Conservation (phyloP, 2,888 invertebrate genomes). For the Gerosis bhagava region DNA sequence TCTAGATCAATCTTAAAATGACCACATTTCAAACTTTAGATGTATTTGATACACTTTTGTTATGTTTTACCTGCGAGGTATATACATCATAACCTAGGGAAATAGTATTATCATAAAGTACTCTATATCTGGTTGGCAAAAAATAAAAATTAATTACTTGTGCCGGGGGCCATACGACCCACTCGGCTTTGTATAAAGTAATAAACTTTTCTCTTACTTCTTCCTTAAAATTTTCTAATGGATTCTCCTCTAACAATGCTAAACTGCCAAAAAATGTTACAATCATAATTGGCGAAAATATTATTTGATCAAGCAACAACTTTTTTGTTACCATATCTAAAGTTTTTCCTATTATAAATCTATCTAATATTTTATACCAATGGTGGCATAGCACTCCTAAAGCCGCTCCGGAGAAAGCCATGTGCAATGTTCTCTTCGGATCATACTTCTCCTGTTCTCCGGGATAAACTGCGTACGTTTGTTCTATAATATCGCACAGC, state of each 20-base stretch:
- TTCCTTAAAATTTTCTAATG: slow-evolving; percentile 83
- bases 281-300: slow-evolving; percentile 94
- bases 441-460: slow-evolving; percentile 84
- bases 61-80: slow-evolving; percentile 92
- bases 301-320: slow-evolving; percentile 91
- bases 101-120: slow-evolving; percentile 94
- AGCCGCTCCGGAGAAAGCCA: slow-evolving; percentile 90
- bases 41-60: slow-evolving; percentile 41
- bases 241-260: slow-evolving; percentile 87
- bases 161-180: slow-evolving; percentile 97
- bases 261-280: slow-evolving; percentile 91
- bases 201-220: slow-evolving; percentile 90
- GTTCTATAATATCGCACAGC: slow-evolving; percentile 91
- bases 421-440: slow-evolving; percentile 85
- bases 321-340: slow-evolving; percentile 88
- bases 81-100: slow-evolving; percentile 95
- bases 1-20: too few species aligned
- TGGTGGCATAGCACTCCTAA: slow-evolving; percentile 93
- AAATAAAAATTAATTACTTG: slow-evolving; percentile 96
- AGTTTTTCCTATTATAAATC: slow-evolving; percentile 87
- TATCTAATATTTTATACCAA: slow-evolving; percentile 94
- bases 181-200: slow-evolving; percentile 93
- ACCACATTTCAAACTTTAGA: too few species aligned
- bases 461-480: slow-evolving; percentile 89
- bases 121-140: slow-evolving; percentile 91